Conservation (phyloP, 2,888 invertebrate species). For the Seladonia tumulorum region DNA sequence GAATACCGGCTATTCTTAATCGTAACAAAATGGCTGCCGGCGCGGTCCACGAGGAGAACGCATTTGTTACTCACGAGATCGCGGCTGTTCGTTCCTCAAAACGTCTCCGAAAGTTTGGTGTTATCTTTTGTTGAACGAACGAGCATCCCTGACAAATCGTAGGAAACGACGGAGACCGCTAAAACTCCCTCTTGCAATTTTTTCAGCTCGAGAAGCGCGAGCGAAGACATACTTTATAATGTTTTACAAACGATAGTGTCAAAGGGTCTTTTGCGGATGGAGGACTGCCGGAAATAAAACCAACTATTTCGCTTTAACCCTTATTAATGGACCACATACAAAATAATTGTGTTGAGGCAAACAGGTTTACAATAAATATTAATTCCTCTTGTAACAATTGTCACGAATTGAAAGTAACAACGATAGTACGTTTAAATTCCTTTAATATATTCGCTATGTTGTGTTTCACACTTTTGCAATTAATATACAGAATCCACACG, state of each 20-base stretch:
- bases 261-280: not conserved
- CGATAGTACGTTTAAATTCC: too few relatives aligned
- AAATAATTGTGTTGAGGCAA: not conserved
- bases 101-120: constrained; percentile 66
- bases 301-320: not conserved
- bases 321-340: not conserved
- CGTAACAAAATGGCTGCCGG: constrained; percentile 57
- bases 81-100: constrained; percentile 60
- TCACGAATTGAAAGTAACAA: too few relatives aligned
- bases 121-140: constrained; percentile 64
- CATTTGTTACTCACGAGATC: constrained; percentile 65
- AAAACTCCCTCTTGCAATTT: constrained; percentile 43
- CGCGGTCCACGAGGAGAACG: constrained; percentile 46
- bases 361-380: too few relatives aligned
- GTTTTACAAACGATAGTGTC: not conserved
- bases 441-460: too few relatives aligned
- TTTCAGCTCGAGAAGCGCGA: not conserved
- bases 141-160: constrained; percentile 76
- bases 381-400: too few relatives aligned
- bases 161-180: constrained; percentile 55
- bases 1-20: constrained; percentile 56
- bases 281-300: not conserved
- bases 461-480: too few relatives aligned
- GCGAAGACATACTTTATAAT: not conserved
- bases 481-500: too few relatives aligned